Evolutionary conservation across 2,797 vertebrate genomes (phyloP), one percentile per base, ranked within the genome.

Genomic region (Molossus alvarezi): DNA sequence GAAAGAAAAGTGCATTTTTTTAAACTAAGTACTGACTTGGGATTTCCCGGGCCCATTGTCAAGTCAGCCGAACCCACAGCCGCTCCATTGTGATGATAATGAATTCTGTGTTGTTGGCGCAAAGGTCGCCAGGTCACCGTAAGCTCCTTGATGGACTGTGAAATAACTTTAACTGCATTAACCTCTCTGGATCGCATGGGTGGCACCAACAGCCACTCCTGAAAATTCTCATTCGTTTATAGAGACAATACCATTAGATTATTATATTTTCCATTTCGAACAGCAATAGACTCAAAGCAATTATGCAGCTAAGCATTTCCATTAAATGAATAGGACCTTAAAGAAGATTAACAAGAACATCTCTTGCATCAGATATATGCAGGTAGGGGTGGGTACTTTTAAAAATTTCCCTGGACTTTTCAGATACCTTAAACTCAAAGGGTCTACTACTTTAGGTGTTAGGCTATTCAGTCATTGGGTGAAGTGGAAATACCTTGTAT

Each of bases 91-190:
- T 99, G 99, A 99, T 99, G 99, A 99, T 99, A 99, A 99, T 99
- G 99, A 99, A 99, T 99, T 99, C 99, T 97, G 98, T 99, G 99
- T 99, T 99, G 99, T 99, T 99, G 99, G 99, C 99, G 99, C 99
- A 98, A 98, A 99, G 99, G 99, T 99, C 99, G 97, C 0, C 1
- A 98, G 99, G 99, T 99, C 99, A 99, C 99, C 99, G 99, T 99
- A 99, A 99, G 99, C 99, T 99, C 99, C 99, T 99, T 99, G 99
- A 99, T 99, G 99, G 99, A 99, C 99, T 99, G 99, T 99, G 99
- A 99, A 99, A 99, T 99, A 99, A 99, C 99, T 99, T 99, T 99
- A 99, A 99, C 99, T 99, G 99, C 99, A 99, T 99, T 99, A 99
- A 99, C 99, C 99, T 99, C 99, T 98, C 98, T 94, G 98, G 99